A percentile compares a stretch with the other conserved stretches of the same genome.
These are phyloP conservation scores for Drepana arcuata DNA, from an alignment of 1,140 invertebrate genomes.

Conservation along the genomic window DNA sequence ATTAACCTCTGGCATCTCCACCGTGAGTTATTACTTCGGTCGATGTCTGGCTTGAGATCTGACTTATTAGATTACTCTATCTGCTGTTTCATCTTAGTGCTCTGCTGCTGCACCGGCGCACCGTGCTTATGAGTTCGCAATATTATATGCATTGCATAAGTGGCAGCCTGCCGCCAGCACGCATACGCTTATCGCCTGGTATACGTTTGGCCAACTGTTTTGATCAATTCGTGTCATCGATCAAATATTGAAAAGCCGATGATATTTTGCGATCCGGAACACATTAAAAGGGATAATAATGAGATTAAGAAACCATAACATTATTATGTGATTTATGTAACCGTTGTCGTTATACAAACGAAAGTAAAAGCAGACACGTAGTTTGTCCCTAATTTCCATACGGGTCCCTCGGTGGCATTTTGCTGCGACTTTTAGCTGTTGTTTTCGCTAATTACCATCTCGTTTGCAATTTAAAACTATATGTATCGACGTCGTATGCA, in stretches of 20 bases:
- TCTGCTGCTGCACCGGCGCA: constrained; percentile 23
- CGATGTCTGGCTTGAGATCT: constrained; percentile 63
- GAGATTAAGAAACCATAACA: constrained; percentile 51
- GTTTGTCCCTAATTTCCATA: constrained; percentile 70
- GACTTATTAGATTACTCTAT: constrained; percentile 70
- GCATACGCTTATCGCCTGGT: constrained; percentile 47
- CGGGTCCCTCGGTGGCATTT: constrained; percentile 53
- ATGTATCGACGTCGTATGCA: constrained; percentile 24
- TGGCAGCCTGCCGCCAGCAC: constrained; percentile 24
- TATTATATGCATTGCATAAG: constrained; percentile 64
- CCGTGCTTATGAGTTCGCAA: constrained; percentile 57
- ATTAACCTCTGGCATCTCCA: constrained; percentile 67
- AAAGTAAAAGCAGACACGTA: constrained; percentile 62
- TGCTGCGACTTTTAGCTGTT: constrained; percentile 47
- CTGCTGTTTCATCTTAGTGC: constrained; percentile 52
- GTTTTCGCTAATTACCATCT: constrained; percentile 70
- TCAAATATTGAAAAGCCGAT: constrained; percentile 6
- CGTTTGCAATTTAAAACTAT: constrained; percentile 65
- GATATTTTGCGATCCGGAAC: constrained; percentile 11
- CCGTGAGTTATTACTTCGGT: constrained; percentile 59
- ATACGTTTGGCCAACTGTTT: constrained; percentile 37
- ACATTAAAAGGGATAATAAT: constrained; percentile 38
- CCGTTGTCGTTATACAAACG: constrained; percentile 46
- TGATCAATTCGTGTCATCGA: constrained; percentile 20
- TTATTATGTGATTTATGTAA: constrained; percentile 55